Conservation (phyloP, 1,140 invertebrate genomes). For the Brachionus angularis region DNA sequence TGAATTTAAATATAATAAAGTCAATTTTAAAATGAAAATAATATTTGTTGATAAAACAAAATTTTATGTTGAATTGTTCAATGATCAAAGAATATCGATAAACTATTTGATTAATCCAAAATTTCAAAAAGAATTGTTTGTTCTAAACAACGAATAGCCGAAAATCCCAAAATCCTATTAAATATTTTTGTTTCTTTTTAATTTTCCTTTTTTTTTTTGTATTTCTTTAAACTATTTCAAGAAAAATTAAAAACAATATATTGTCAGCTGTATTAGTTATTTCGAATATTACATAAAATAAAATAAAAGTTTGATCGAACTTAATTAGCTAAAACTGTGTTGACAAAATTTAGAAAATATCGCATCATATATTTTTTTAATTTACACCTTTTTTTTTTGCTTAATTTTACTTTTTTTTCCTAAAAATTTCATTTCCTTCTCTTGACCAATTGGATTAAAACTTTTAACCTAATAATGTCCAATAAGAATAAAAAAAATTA, state of each 20-base stretch:
- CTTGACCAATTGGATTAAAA: not conserved
- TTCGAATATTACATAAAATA: constrained; percentile 2
- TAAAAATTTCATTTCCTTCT: constrained; percentile 20
- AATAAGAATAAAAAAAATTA: constrained; percentile 23
- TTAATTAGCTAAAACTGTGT: constrained; percentile 35
- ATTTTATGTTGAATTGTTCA: constrained; percentile 27
- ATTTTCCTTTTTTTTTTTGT: too few relatives aligned
- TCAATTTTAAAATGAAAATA: constrained; percentile 30
- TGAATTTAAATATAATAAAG: constrained; percentile 7
- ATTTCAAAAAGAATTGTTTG: constrained; percentile 35
- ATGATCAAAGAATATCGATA: constrained; percentile 37
- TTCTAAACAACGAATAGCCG: not conserved
- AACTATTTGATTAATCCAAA: constrained; percentile 36
- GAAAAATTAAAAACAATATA: too few relatives aligned
- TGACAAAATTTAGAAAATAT: not conserved
- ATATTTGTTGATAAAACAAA: constrained; percentile 21
- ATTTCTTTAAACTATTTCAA: too few relatives aligned
- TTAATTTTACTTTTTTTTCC: not conserved
- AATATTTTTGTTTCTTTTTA: too few relatives aligned
- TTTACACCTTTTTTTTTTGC: constrained; percentile 33
- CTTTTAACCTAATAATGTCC: constrained; percentile 7
- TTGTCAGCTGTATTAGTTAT: constrained; percentile 39
- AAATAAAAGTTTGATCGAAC: constrained; percentile 28
- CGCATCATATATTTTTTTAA: constrained; percentile 40
- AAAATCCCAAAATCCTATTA: too few relatives aligned